Evolutionary conservation across 2,113 vertebrate species (phyloP), one percentile per base, ranked within the genome.

Genomic region (Chauna torquata): DNA sequence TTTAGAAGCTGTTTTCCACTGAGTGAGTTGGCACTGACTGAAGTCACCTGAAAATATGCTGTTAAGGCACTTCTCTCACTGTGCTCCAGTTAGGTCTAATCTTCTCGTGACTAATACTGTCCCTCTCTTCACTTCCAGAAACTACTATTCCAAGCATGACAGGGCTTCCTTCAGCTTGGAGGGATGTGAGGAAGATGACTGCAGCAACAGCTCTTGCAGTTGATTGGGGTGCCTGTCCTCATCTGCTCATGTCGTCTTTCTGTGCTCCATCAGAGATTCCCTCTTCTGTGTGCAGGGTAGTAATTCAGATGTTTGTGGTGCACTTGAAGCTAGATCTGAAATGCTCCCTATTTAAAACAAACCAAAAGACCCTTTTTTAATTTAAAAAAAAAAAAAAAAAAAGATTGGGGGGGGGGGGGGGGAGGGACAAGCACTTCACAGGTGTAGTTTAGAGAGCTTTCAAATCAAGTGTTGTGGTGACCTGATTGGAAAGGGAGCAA

Each of bases 101-200:
- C 44, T 71, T 71, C 65, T 85, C 5, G 1, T 44, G 36, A 8
- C 40, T 32, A 45, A 47, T 4, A 4, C n/a, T 34, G 18, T 76
- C 47, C 44, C 50, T 27, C 14, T 66, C 22, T 25, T 4, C 30
- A 54, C 44, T 80, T 25, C 40, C 82, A 66, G 58, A 52, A 38
- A 3, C 58, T 5, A 0, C 11, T 2, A 0, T 49, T 62, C 52
- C 45, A 15, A 18, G 44, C 2, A 3, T 27, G 27, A 4, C 6
- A 20, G 49, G n/a, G 36, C 54, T 38, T 61, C 24, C 84, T 45
- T 54, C 65, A 59, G 30, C 47, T 32, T 4, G 10, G 5, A 7
- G 16, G n/a, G n/a, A 28, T 44, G 36, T 4, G 20, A 28, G 42
- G 42, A 15, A 30, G 20, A 6, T 2, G 12, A 20, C 4, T 4